Evolutionary conservation across 2,113 vertebrate species (phyloP), one percentile per base, ranked within the genome.

Genomic region (Hyla sarda): DNA sequence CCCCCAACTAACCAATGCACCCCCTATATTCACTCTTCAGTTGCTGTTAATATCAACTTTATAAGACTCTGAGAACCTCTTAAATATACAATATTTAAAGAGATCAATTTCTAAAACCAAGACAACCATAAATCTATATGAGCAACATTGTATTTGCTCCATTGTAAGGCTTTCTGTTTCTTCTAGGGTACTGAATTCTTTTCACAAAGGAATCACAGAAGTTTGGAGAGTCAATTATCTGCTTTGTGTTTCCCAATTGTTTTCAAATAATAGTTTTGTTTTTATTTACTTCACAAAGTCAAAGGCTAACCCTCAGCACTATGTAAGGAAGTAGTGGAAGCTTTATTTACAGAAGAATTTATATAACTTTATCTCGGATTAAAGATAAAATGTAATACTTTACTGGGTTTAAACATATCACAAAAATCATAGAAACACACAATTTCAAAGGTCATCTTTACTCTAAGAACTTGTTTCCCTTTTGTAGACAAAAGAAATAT

Each of bases 201-300:
- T 82, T 28, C 74, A 28, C 34, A 83, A 41, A 45, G 50, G 30
- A 83, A 30, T 30, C 32, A 56, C n/a, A 56, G 37, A 83, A 37
- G 30, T 54, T 83, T 54, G 72, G 23, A 62, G 19, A 50, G 5
- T 21, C 62, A 75, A 74, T 84, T 84, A 60, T 84, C 32, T 74
- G 25, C 52, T 75, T 28, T 75, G 50, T 84, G 54, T 47, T 84
- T 71, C 14, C 32, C 16, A 75, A 75, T 84, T 16, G 52, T 74
- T 84, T 73, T 65, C 17, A 52, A 82, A 56, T 74, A 67, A 79
- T 58, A 73, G 69, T 73, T 58, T 56, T 58, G 69, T 58, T 58
- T 84, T 75, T 58, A 32, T 41, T 41, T 41, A 5, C 30, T 84
- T 56, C 54, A 25, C n/a, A 17, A 50, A 58, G 71, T 76, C 54